A percentile compares a stretch with the other conserved stretches of the same genome.
Evolutionary conservation across 2,888 invertebrate genomes (phyloP).

Genomic region (Matsumyia berberina): DNA sequence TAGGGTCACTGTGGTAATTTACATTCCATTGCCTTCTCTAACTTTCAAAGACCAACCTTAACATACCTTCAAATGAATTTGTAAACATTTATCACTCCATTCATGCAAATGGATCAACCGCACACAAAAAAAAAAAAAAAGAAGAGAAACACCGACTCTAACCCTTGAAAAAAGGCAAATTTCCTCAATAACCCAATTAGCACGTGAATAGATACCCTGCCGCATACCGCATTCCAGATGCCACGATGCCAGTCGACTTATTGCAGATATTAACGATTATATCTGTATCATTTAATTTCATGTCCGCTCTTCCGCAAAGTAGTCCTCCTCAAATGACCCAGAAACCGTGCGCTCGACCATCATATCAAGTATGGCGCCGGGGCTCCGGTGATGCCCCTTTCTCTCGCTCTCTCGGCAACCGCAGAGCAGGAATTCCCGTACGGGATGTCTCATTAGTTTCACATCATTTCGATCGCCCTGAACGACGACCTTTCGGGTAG

Average conservation of each 20-base stretch:
- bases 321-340: conserved; percentile 66
- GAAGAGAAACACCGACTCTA: no score
- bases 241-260: conserved; percentile 42
- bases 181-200: conserved; percentile 50
- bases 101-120: no score
- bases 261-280: conserved; percentile 70
- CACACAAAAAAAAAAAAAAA: no score
- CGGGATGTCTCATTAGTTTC: conserved; percentile 73
- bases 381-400: neutral
- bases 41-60: no score
- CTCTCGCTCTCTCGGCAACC: neutral
- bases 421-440: conserved; percentile 24
- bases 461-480: conserved; percentile 66
- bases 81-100: no score
- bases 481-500: neutral
- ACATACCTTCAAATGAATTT: no score
- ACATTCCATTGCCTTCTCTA: no score
- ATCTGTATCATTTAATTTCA: conserved; percentile 62
- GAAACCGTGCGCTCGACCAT: conserved; percentile 50
- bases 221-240: conserved; percentile 50
- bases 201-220: conserved; percentile 47
- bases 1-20: no score
- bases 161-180: conserved; percentile 8
- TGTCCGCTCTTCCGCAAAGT: conserved; percentile 69
- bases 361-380: conserved; percentile 36